Evolutionary conservation across 1,140 invertebrate species (phyloP), one percentile per base, ranked within the genome.

Genomic region (Hyles vespertilio): DNA sequence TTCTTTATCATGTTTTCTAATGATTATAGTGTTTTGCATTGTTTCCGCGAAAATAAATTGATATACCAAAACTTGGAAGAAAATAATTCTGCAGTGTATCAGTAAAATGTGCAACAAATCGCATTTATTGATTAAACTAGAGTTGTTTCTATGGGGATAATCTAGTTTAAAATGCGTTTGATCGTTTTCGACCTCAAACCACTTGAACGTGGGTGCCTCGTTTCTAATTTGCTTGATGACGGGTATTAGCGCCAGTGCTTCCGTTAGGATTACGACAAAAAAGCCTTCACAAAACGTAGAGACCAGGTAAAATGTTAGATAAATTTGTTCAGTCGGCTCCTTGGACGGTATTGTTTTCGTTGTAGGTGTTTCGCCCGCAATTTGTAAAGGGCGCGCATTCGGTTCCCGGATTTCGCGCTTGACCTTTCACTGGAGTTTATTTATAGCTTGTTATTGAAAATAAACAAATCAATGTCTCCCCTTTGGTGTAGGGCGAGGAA

Each of bases 351-450:
- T 47, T 33, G 22, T 44, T 58, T 47, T 54, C n/a, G 51, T 50
- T 40, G 45, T 45, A 33, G 55, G 51, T 34, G 32, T 49, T 34
- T 57, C 51, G 47, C 32, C 43, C 51, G 46, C 45, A 67, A 66
- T 70, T 75, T 58, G 61, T 70, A 75, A 77, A 77, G 70, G 70
- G 81, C 74, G 79, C 75, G 79, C 77, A 48, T 59, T 71, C 67
- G 64, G 67, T 65, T 71, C 69, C 69, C 62, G 63, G 67, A 69
- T 74, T 85, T 81, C 73, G 67, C 79, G 76, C 70, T 72, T 85
- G 82, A 85, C 82, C 82, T 85, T 85, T 87, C 43, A 61, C 56
- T 71, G 78, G 59, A 65, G 67, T 72, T 71, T 87, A 87, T 85
- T 77, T 73, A 77, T 85, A 87, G 80, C 50, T 61, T 63, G 74